Conservation (phyloP, 2,888 invertebrate genomes). For the Dione vanillae region DNA sequence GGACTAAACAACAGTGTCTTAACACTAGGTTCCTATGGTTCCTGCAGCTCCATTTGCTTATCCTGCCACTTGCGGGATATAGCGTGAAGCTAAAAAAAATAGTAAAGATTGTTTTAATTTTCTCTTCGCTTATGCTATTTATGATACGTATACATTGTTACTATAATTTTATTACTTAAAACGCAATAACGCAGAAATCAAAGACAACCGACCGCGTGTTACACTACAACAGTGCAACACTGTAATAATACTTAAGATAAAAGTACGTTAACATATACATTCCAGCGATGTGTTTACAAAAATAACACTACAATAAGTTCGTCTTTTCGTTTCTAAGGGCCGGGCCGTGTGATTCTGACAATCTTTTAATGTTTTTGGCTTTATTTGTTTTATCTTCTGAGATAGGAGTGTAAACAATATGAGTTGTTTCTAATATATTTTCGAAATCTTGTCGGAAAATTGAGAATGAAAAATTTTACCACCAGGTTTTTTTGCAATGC, state of each 20-base stretch:
- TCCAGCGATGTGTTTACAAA: neutral
- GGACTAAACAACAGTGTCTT: too few species aligned
- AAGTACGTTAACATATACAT: neutral
- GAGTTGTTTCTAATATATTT: too few species aligned
- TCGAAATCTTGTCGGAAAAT: too few species aligned
- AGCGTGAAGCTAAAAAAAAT: neutral
- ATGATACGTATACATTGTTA: neutral
- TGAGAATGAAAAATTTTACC: too few species aligned
- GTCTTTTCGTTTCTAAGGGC: constrained; percentile 16
- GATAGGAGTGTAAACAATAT: neutral
- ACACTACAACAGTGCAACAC: too few species aligned
- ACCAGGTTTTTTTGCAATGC: too few species aligned
- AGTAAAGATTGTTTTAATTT: neutral
- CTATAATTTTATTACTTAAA: neutral
- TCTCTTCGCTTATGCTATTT: neutral
- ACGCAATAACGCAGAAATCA: constrained; percentile 3
- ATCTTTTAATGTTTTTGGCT: neutral
- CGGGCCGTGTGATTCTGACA: constrained; percentile 1
- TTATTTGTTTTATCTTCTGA: neutral
- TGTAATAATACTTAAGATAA: constrained; percentile 20
- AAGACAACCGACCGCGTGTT: constrained; percentile 11
- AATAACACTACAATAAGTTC: constrained; percentile 14
- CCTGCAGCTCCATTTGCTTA: too few species aligned
- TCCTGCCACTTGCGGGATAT: neutral
- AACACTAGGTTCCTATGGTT: too few species aligned